These are phyloP conservation scores for Caloenas nicobarica DNA, from an alignment of 2,113 vertebrate genomes.

Conservation along the genomic window DNA sequence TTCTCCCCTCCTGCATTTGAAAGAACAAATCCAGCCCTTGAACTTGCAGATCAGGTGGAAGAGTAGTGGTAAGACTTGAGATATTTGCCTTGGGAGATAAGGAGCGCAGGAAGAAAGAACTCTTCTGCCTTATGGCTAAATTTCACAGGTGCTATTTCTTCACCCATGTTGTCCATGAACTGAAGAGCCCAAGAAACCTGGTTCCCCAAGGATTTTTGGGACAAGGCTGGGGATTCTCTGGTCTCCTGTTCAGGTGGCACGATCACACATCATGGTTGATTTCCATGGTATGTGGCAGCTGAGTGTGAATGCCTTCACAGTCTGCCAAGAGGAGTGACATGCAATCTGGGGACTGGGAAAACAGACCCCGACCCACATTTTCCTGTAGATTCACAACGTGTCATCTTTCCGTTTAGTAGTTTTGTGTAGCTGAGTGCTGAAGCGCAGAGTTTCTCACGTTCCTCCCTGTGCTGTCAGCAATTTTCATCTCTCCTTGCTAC, in stretches of 20 bases:
- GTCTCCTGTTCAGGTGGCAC: background rate
- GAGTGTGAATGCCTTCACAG: background rate
- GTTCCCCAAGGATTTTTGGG: background rate
- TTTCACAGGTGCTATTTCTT: background rate
- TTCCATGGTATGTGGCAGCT: background rate
- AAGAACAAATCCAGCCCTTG: background rate
- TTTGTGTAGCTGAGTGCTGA: background rate
- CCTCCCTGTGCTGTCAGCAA: background rate
- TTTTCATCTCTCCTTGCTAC: background rate
- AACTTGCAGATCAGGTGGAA: background rate
- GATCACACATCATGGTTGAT: background rate
- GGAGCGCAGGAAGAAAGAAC: background rate
- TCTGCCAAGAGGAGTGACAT: background rate
- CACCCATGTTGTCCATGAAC: accelerated
- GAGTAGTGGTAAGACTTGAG: background rate
- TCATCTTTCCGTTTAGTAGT: background rate
- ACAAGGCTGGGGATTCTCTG: background rate
- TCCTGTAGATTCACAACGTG: background rate
- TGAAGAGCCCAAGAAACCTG: background rate
- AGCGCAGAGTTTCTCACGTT: background rate
- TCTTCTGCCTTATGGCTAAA: background rate
- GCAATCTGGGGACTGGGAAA: background rate
- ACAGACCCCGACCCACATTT: background rate
- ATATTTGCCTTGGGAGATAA: background rate
- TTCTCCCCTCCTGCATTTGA: background rate